These are phyloP conservation scores for Cygnus olor DNA, from an alignment of 2,797 vertebrate species.

Conservation along the genomic window DNA sequence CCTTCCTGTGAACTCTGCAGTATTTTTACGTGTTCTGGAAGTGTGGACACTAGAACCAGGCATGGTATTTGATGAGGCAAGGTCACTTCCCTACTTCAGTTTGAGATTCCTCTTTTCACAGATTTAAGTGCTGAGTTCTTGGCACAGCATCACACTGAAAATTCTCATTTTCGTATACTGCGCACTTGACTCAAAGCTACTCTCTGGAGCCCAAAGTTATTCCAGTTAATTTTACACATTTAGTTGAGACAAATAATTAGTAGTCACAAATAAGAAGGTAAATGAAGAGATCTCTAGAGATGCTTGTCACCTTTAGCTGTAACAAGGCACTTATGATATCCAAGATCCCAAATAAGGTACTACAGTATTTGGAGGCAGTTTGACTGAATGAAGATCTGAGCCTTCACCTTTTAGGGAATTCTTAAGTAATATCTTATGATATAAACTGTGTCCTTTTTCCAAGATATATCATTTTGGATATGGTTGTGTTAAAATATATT, in stretches of 20 bases:
- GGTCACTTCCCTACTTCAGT: background rate
- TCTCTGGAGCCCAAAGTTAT: background rate
- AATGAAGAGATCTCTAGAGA: background rate
- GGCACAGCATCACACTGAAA: background rate
- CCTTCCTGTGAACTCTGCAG: slow-evolving; percentile 51
- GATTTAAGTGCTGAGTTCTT: background rate
- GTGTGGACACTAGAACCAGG: background rate
- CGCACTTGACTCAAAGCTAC: background rate
- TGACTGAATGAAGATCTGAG: background rate
- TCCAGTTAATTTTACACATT: background rate
- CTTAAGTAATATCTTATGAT: background rate
- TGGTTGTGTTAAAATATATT: background rate
- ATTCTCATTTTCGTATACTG: background rate
- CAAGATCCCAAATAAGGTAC: background rate
- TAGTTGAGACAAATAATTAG: background rate
- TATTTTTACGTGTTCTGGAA: slow-evolving; percentile 19
- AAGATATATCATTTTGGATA: background rate
- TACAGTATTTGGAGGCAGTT: background rate
- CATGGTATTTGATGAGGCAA: background rate
- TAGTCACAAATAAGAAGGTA: background rate
- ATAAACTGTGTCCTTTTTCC: background rate
- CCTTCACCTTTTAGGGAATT: background rate
- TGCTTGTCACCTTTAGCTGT: background rate
- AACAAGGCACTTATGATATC: background rate
- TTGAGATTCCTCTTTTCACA: slow-evolving; percentile 9